These are phyloP conservation scores for Suncus etruscus DNA, from an alignment of 2,113 vertebrate genomes.

Conservation along the genomic window DNA sequence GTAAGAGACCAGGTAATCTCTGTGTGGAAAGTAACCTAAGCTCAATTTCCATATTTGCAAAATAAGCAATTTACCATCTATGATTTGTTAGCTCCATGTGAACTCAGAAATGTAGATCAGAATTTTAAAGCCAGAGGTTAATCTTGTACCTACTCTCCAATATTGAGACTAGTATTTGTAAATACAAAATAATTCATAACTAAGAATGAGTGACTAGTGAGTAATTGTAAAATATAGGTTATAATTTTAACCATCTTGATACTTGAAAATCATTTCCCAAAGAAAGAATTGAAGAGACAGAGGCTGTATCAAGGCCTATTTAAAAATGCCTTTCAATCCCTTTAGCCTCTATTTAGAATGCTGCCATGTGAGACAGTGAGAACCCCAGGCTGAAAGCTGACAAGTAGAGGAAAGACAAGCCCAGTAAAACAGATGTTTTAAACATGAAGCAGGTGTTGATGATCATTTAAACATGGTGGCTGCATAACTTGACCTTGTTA, in stretches of 20 bases:
- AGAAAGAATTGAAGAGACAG: constrained; percentile 31
- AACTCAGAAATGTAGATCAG: constrained; percentile 6
- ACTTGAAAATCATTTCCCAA: constrained; percentile 19
- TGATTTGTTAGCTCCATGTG: neutral
- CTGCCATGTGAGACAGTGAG: neutral
- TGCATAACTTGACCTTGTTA: constrained; percentile 41
- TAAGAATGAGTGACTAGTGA: neutral
- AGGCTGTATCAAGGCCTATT: neutral
- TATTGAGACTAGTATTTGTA: neutral
- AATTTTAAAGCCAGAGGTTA: constrained; percentile 22
- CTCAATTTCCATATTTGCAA: neutral
- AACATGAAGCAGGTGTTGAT: constrained; percentile 69
- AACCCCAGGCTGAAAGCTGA: constrained; percentile 45
- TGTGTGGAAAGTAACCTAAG: neutral
- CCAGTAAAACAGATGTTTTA: constrained; percentile 70
- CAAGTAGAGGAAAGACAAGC: constrained; percentile 33
- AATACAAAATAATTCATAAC: constrained; percentile 21
- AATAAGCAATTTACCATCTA: neutral
- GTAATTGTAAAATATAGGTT: constrained; percentile 5
- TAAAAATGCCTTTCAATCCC: constrained; percentile 33
- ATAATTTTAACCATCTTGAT: neutral
- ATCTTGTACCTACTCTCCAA: neutral
- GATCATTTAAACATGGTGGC: constrained; percentile 63
- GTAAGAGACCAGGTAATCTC: too few relatives aligned
- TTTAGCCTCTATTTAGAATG: constrained; percentile 22